These are phyloP conservation scores for Trinorchestia longiramus DNA, from an alignment of 1,140 invertebrate species.

Conservation along the genomic window DNA sequence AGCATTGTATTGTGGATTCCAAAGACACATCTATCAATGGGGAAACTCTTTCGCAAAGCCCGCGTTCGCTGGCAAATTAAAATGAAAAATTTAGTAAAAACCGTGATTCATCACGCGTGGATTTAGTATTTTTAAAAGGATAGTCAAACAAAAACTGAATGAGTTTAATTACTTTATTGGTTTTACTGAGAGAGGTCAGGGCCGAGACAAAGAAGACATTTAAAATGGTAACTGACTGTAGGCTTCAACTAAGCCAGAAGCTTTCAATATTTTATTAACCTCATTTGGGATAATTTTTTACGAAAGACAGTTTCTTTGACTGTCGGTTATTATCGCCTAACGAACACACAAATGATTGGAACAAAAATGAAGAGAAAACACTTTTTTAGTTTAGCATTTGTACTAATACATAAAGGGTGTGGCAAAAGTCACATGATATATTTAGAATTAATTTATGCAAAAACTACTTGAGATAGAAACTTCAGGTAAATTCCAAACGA, in stretches of 20 bases:
- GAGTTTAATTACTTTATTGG: neutral
- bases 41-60: no score
- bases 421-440: no score
- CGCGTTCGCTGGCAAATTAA: no score
- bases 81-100: no score
- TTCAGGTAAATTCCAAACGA: no score
- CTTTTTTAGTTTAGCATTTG: neutral
- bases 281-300: neutral
- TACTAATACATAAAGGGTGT: neutral
- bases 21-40: no score
- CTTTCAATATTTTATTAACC: neutral
- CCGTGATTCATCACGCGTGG: no score
- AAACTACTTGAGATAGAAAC: no score
- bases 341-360: neutral
- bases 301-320: neutral
- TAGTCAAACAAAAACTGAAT: neutral
- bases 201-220: neutral
- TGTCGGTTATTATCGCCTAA: neutral
- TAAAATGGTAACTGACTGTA: neutral
- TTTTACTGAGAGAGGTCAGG: neutral
- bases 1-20: no score
- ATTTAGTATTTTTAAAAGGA: neutral
- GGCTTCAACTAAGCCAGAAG: neutral
- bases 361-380: neutral
- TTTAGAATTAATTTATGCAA: no score